phyloP scores from a whole-genome alignment of 2,113 vertebrate genomes.

The Tetrao urogallus region DNA sequence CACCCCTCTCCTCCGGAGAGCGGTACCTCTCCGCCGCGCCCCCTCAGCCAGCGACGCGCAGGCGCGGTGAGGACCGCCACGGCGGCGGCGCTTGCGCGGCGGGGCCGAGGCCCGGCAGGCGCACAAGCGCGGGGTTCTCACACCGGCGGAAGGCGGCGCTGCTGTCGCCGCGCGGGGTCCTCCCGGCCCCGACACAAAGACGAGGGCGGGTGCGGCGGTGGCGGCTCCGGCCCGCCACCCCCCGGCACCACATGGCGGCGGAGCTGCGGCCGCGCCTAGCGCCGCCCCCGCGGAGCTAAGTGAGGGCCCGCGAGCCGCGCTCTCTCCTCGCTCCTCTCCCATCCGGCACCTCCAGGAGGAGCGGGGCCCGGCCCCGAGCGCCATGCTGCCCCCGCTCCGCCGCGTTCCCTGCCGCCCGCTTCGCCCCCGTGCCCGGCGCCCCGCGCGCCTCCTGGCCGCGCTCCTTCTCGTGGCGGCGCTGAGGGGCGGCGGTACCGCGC shows the following conservation, averaged over 20 bases:
- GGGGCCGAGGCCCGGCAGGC: background rate
- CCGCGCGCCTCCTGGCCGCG: background rate
- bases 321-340: background rate
- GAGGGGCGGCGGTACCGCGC: conserved; percentile 5
- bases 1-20: rapidly evolving
- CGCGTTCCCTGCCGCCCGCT: background rate
- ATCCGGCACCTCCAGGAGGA: background rate
- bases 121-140: background rate
- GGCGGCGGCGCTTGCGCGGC: background rate
- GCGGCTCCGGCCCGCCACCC: background rate
- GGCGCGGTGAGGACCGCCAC: rapidly evolving
- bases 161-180: background rate
- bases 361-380: background rate
- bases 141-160: background rate
- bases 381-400: conserved; percentile 29
- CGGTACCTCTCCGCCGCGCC: rapidly evolving
- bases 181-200: background rate
- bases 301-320: background rate
- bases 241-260: conserved; percentile 10
- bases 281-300: background rate
- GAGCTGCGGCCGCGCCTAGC: background rate
- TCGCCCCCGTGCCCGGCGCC: background rate
- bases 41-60: background rate
- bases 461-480: conserved; percentile 35
- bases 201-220: background rate